Base-by-base conservation (phyloP, 2,888 invertebrate genomes). In the Metalampra italica region DNA sequence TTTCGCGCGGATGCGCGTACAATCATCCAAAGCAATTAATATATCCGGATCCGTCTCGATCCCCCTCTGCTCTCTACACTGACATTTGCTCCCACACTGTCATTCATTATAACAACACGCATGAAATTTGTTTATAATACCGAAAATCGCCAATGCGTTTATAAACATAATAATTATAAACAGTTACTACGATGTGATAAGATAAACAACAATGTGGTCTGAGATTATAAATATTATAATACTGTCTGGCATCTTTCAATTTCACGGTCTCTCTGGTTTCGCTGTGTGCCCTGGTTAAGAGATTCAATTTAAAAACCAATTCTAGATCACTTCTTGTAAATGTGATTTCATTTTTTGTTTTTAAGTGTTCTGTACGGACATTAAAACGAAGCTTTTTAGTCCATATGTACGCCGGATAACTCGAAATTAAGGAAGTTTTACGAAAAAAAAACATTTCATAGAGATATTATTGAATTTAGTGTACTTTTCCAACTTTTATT, bases 1-100 rank as follows among this genome's bases (percentile, higher is more conserved):
- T 76, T 80, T 78, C 79, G 72, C 64, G 59, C 78, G 77, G 77
- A 76, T 78, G 77, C 69, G 64, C 60, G 67, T 62, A 71, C 70
- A 66, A 64, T 71, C 67, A 69, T 73, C 63, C 66, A 59, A 62
- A 64, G 71, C 68, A 72, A 75, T 75, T 75, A 76, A 72, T 76
- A 75, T 68, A 68, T 72, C 72, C 75, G 71, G 69, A 68, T 67
- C 60, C 62, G 71, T 59, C 66, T 54, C 59, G 39, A 37, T 43
- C 46, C 51, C 48, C 48, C 44, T 29, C 15, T 37, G 43, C 14
- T 57, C 52, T 56, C 64, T 68, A 60, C 53, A 59, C 62, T 59
- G 52, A 53, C 53, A 53, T 53, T 51, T 46, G 53, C 47, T 52
- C 49, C 43, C 45, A 52, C 45, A 53, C 38, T 50, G 36, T 50